Evolutionary conservation across 92 coral and sea anemone genomes (phyloP).

Genomic region (Epizoanthus fatuus): DNA sequence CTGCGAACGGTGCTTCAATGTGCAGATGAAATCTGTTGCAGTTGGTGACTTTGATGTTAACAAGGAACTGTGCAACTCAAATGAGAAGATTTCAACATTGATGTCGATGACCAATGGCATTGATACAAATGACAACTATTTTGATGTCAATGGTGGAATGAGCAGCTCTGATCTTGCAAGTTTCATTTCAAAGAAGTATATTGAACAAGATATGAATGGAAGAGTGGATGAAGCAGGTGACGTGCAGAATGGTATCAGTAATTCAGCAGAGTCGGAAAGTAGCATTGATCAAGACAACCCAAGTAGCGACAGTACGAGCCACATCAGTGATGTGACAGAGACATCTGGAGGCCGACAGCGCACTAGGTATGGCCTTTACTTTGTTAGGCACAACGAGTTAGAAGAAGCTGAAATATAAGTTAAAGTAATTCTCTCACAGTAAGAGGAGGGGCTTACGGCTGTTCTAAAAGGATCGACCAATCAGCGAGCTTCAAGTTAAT

Average conservation of each 20-base stretch:
- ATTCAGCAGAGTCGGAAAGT: conserved; percentile 78
- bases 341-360: conserved; percentile 64
- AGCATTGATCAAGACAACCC: conserved; percentile 92
- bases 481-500: no score
- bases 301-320: conserved; percentile 90
- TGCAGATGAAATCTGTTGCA: conserved; percentile 84
- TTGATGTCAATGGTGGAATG: conserved; percentile 56
- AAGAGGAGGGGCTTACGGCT: no score
- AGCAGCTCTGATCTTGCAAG: conserved; percentile 43
- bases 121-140: conserved; percentile 56
- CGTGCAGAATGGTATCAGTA: conserved; percentile 57
- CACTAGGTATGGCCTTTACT: conserved; percentile 75
- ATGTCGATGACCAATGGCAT: conserved; percentile 12
- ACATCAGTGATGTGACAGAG: conserved; percentile 79
- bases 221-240: conserved; percentile 11
- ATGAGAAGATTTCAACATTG: conserved; percentile 10
- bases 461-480: neutral
- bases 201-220: conserved; percentile 23
- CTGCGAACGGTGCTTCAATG: conserved; percentile 92
- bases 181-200: conserved; percentile 52
- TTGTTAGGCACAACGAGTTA: neutral
- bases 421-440: neutral
- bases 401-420: neutral
- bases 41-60: conserved; percentile 87
- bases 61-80: conserved; percentile 9